Percentiles rank a stretch among this genome's conserved stretches.
Evolutionary conservation across 2,797 vertebrate species (phyloP).

Genomic region (Psittacula echo): DNA sequence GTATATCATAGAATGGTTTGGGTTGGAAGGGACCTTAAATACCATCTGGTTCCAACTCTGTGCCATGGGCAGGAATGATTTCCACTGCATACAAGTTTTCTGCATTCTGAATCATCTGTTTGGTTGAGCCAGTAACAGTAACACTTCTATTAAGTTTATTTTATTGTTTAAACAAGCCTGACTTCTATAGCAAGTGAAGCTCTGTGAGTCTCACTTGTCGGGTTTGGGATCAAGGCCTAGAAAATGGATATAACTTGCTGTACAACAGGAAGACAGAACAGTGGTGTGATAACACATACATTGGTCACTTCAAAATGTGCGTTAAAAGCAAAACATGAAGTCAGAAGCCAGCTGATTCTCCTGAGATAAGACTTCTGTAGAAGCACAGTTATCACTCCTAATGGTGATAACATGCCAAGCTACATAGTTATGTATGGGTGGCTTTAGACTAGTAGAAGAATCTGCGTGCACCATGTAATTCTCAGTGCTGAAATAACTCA

Average conservation of each 20-base stretch:
- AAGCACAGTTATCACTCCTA: neutral
- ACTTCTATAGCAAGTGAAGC: neutral
- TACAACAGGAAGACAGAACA: neutral
- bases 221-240: neutral
- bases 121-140: fast-evolving
- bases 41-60: neutral
- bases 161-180: neutral
- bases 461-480: neutral
- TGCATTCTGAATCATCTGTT: neutral
- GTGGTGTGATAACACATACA: fast-evolving
- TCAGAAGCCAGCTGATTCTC: neutral
- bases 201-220: neutral
- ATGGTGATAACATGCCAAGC: neutral
- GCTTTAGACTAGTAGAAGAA: neutral
- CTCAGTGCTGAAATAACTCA: neutral
- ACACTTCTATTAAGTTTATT: neutral
- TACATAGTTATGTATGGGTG: neutral
- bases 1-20: neutral
- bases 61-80: neutral
- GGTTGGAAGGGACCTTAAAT: neutral
- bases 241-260: neutral
- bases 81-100: neutral
- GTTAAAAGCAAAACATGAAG: neutral
- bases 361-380: neutral
- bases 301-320: fast-evolving